Base-by-base conservation (phyloP, 2,888 invertebrate species). In the Polydrusus cervinus region DNA sequence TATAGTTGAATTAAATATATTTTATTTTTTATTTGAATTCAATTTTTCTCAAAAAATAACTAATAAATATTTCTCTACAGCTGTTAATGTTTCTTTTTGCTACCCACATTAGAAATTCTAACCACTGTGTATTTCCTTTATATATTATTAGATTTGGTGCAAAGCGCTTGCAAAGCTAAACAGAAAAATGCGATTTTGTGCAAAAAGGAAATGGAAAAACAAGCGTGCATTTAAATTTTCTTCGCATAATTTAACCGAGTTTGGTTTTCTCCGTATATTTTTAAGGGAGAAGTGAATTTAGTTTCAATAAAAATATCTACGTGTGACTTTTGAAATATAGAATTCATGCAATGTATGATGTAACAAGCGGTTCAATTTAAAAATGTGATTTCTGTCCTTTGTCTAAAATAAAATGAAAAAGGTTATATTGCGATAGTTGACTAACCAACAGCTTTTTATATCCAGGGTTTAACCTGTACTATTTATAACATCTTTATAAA, bases 201-300 rank as follows among this genome's bases (percentile, higher is more conserved):
- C 25, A 53, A 53, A 14, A 53, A 30, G 53, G 53, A 53, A 53
- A 20, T 49, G 20, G 51, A n/a, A 51, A 20, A 53, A 25, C 18
- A 18, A 20, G 30, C 53, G 30, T 53, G 53, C 25, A 51, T 53
- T 53, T 25, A 53, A 53, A 25, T 53, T 53, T 25, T 1, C 1
- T 25, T 25, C n/a, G 53, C 30, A 11, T 53, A 25, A 1, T n/a
- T 25, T 53, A 53, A 30, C 25, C n/a, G 25, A 53, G 30, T 30
- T 25, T 53, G 18, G 51, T 10, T 25, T 53, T 53, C 20, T 51
- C 13, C n/a, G 20, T 51, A 51, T 51, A 51, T 51, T 51, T 5
- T 20, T 1, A 20, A 51, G 51, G 18, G 7, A n/a, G 25, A 53
- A n/a, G 51, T 30, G 25, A 20, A 53, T 53, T 53, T n/a, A 1